These are phyloP conservation scores for Dolichallabes microphthalmus DNA, from an alignment of 2,113 vertebrate genomes.

Conservation along the genomic window DNA sequence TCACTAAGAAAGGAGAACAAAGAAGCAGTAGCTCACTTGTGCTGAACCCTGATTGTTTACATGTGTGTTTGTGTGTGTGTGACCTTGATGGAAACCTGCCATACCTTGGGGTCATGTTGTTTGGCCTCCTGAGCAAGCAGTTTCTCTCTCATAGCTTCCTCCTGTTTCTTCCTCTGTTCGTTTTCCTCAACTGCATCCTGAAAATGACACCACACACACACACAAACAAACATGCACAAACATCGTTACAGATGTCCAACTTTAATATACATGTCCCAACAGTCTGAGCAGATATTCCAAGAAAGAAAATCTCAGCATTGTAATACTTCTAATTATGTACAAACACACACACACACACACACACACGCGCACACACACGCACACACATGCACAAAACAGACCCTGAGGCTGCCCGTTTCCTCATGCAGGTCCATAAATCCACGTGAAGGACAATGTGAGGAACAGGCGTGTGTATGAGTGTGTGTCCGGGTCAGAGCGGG, in stretches of 20 bases:
- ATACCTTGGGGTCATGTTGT: constrained; percentile 91
- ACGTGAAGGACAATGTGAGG: constrained; percentile 74
- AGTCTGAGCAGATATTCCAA: not conserved
- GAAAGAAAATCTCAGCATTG: constrained; percentile 16
- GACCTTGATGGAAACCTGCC: not conserved
- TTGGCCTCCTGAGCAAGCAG: constrained; percentile 93
- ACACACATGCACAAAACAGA: constrained; percentile 40
- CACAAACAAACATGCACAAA: constrained; percentile 39
- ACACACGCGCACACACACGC: too few relatives aligned
- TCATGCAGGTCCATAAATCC: constrained; percentile 72
- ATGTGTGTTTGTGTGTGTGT: not conserved
- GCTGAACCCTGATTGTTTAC: not conserved
- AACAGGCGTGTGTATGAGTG: constrained; percentile 67
- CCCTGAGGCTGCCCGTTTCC: constrained; percentile 58
- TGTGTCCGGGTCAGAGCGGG: constrained; percentile 60
- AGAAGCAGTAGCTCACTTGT: not conserved
- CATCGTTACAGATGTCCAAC: constrained; percentile 9
- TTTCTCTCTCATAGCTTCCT: constrained; percentile 91
- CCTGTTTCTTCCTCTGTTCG: constrained; percentile 88
- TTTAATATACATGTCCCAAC: not conserved
- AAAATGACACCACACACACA: constrained; percentile 45
- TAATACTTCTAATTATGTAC: constrained; percentile 8
- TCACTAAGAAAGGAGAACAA: not conserved
- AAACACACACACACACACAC: constrained; percentile 39
- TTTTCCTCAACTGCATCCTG: constrained; percentile 91